Percentiles rank a stretch among this genome's conserved stretches.
These are phyloP conservation scores for Gobio gobio DNA, from an alignment of 2,113 vertebrate species.

Conservation along the genomic window DNA sequence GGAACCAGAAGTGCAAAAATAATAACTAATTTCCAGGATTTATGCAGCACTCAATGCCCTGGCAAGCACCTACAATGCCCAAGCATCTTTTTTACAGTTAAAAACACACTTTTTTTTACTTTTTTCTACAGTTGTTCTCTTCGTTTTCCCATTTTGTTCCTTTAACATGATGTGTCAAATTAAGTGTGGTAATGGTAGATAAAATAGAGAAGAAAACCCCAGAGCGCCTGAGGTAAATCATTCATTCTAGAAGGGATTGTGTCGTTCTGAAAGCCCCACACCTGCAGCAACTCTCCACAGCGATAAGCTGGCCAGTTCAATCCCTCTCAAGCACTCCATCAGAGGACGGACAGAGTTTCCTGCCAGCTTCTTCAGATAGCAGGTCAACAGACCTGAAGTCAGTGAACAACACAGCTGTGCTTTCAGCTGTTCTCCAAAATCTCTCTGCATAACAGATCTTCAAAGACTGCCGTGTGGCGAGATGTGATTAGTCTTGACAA, in stretches of 20 bases:
- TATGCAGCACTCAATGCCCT: background rate
- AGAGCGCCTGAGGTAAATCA: background rate
- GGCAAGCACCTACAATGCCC: background rate
- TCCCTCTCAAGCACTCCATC: background rate
- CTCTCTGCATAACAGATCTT: constrained; percentile 14
- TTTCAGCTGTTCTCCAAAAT: constrained; percentile 26
- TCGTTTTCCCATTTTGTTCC: background rate
- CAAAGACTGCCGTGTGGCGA: background rate
- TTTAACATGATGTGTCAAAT: background rate
- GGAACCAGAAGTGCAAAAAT: background rate
- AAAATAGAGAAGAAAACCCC: background rate
- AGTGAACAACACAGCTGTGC: constrained; percentile 26
- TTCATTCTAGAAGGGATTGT: background rate
- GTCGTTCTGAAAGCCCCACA: background rate
- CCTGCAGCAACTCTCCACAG: constrained; percentile 15
- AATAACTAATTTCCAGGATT: background rate
- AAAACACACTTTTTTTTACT: background rate
- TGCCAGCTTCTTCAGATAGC: constrained; percentile 10
- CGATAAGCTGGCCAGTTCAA: background rate
- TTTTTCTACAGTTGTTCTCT: background rate
- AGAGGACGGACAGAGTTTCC: background rate
- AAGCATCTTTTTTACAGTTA: background rate
- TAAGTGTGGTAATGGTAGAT: background rate
- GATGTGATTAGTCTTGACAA: constrained; percentile 16
- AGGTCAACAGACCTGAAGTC: constrained; percentile 21